Base-by-base conservation (phyloP, 2,113 vertebrate genomes). In the Camarhynchus parvulus region DNA sequence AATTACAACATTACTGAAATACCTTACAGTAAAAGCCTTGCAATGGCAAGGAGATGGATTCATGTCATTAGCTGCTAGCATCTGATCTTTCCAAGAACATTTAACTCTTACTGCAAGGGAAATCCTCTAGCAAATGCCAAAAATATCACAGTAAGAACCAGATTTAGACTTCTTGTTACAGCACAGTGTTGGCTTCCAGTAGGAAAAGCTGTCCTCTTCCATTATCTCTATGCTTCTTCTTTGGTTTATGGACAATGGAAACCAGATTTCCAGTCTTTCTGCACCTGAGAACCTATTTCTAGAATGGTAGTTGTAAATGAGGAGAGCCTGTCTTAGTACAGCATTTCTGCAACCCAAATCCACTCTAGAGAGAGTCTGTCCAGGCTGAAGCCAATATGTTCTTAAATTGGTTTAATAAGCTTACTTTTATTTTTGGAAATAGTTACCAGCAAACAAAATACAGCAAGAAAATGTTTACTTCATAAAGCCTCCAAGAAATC, bases 401-500 rank as follows among this genome's bases (percentile, higher is more conserved):
- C 66, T 77, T 89, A 81, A 83, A 92, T 46, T 83, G 52, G 41
- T 86, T 94, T 94, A 94, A 80, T 90, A 92, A 91, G 68, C 49
- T 91, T 77, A 47, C 42, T 81, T 90, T 93, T 92, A 85, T 88
- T 90, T 94, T 76, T 87, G 13, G 50, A 95, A 55, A 67, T 92
- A 83, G 64, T 80, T 86, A 78, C 47, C 35, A 74, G 47, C 41
- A 92, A 90, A 88, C 59, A 95, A 92, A 89, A 89, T 20, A 83
- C 23, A 75, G n/a, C 31, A 96, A 81, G 64, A 93, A 94, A 93
- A 93, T 33, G 15, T 89, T 95, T 90, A 92, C 64, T 93, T 83
- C 92, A 89, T 88, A 94, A 95, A 83, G 76, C 28, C 79, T 90
- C 58, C 5, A 9, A 74, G 59, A 95, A 96, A 96, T 94, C 93